Conservation (phyloP, 1,140 invertebrate genomes). For the Whitmania pigra region DNA sequence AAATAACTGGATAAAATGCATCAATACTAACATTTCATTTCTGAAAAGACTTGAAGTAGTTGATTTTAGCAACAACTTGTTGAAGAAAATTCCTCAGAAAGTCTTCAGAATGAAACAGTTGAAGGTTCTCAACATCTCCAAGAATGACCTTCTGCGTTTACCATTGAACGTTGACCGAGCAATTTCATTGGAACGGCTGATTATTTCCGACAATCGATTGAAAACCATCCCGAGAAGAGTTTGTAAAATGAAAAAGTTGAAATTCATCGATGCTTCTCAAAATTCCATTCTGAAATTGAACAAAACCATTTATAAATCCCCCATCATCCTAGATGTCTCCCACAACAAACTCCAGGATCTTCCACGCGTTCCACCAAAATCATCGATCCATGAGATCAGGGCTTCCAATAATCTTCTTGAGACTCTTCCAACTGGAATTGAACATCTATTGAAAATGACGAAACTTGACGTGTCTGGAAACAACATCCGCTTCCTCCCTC, state of each 20-base stretch:
- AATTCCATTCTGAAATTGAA: slow-evolving; percentile 35
- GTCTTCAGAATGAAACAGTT: slow-evolving; percentile 33
- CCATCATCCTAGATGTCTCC: slow-evolving; percentile 30
- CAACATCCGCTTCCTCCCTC: slow-evolving; percentile 32
- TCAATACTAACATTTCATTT: slow-evolving; percentile 33
- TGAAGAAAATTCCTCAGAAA: slow-evolving; percentile 31
- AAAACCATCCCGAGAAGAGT: slow-evolving; percentile 32
- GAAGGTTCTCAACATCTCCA: slow-evolving; percentile 32
- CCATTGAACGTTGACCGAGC: slow-evolving; percentile 38
- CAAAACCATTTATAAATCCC: slow-evolving; percentile 36
- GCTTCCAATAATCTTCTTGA: slow-evolving; percentile 36
- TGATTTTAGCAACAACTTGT: slow-evolving; percentile 32
- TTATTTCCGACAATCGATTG: slow-evolving; percentile 29
- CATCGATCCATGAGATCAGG: slow-evolving; percentile 31
- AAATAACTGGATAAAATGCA: slow-evolving; percentile 37
- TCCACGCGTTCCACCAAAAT: slow-evolving; percentile 33
- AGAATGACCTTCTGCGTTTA: slow-evolving; percentile 36
- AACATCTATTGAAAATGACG: slow-evolving; percentile 33
- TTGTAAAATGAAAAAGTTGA: slow-evolving; percentile 33
- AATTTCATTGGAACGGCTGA: slow-evolving; percentile 29
- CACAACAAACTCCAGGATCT: slow-evolving; percentile 36
- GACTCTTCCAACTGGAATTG: slow-evolving; percentile 32
- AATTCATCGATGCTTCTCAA: slow-evolving; percentile 32
- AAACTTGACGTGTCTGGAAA: slow-evolving; percentile 35
- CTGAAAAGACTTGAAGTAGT: slow-evolving; percentile 29